A percentile compares a stretch with the other conserved stretches of the same genome.
phyloP scores from a whole-genome alignment of 1,140 invertebrate genomes.

The Drosophila melanica region DNA sequence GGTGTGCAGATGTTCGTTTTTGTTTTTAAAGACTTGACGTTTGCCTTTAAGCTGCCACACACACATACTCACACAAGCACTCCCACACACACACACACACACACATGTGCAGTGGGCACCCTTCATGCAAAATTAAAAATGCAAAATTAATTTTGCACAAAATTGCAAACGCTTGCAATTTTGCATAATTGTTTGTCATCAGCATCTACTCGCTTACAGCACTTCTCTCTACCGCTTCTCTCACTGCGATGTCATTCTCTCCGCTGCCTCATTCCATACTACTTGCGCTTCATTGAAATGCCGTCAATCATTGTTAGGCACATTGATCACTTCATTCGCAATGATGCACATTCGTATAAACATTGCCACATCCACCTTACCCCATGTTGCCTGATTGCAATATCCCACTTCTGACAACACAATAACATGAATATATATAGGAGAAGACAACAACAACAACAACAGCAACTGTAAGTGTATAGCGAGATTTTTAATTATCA shows the following conservation, averaged over 20 bases:
- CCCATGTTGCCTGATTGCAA: conserved; percentile 63
- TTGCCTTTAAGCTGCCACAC: conserved; percentile 29
- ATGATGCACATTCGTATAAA: conserved; percentile 20
- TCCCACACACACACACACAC: background rate
- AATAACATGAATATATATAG: conserved; percentile 51
- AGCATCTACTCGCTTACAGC: conserved; percentile 6
- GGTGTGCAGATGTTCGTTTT: background rate
- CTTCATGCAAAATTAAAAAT: conserved; percentile 73
- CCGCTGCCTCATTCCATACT: background rate
- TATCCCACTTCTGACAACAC: conserved; percentile 61
- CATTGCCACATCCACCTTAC: conserved; percentile 14
- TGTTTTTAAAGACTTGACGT: conserved; percentile 26
- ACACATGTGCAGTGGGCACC: background rate
- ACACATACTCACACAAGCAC: background rate
- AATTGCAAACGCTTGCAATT: conserved; percentile 77
- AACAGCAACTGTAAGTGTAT: conserved; percentile 50
- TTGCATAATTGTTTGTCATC: conserved; percentile 83
- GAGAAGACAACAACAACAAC: conserved; percentile 23
- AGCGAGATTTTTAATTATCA: conserved; percentile 81
- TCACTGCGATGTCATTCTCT: background rate
- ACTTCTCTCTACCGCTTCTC: background rate
- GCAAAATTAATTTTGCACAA: conserved; percentile 82
- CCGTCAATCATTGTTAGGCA: conserved; percentile 79
- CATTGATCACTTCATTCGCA: conserved; percentile 71
- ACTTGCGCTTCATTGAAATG: conserved; percentile 50